Percentiles rank a stretch among this genome's conserved stretches.
These are phyloP conservation scores for Thryonomys swinderianus DNA, from an alignment of 2,113 vertebrate genomes.

Conservation along the genomic window DNA sequence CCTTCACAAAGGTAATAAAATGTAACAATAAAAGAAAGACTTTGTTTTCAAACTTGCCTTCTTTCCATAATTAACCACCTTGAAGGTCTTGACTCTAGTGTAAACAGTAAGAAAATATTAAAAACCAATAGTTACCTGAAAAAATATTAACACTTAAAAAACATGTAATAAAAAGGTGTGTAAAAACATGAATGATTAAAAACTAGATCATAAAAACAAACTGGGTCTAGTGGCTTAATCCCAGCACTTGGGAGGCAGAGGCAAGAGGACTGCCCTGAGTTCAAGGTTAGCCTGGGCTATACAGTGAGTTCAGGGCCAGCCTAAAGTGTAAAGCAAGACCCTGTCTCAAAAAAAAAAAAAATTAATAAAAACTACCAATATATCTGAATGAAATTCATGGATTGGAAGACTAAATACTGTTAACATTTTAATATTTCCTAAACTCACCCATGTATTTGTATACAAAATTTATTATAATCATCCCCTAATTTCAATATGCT, in stretches of 20 bases:
- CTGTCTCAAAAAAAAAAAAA: background rate
- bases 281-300: no score
- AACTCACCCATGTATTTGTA: background rate
- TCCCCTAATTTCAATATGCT: background rate
- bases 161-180: slow-evolving; percentile 31
- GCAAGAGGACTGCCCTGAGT: no score
- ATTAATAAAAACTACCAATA: background rate
- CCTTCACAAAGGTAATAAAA: background rate
- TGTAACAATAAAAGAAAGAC: background rate
- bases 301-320: no score
- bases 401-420: background rate
- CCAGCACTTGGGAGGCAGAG: no score
- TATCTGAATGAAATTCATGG: slow-evolving; percentile 20
- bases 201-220: background rate
- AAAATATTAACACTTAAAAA: background rate
- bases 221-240: no score
- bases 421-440: background rate
- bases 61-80: background rate
- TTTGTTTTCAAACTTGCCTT: background rate
- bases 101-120: background rate
- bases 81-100: background rate
- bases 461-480: background rate
- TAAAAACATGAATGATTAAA: background rate
- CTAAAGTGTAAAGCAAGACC: no score
- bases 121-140: background rate